phyloP scores from a whole-genome alignment of 2,888 invertebrate genomes.

The Acanthosoma haemorrhoidale region DNA sequence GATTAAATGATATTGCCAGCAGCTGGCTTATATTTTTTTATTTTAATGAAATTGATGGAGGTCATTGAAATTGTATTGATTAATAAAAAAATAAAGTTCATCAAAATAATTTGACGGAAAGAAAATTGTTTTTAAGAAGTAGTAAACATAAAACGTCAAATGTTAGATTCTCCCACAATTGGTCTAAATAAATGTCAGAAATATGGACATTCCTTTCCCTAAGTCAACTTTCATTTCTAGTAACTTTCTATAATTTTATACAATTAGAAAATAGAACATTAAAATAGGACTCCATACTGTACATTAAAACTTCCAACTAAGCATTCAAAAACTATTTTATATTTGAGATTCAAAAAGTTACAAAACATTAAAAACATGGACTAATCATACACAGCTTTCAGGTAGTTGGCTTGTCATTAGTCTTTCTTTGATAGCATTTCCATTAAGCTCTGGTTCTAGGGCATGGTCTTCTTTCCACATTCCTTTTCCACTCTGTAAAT shows the following conservation, averaged over 20 bases:
- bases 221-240: neutral
- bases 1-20: too few relatives aligned
- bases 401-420: conserved; percentile 81
- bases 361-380: conserved; percentile 25
- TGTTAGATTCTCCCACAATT: too few relatives aligned
- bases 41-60: too few relatives aligned
- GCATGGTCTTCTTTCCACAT: conserved; percentile 36
- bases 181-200: too few relatives aligned
- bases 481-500: conserved; percentile 26
- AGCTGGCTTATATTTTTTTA: too few relatives aligned
- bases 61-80: too few relatives aligned
- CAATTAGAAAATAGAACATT: conserved; percentile 13
- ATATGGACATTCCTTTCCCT: neutral
- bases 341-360: neutral
- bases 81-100: too few relatives aligned
- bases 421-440: conserved; percentile 80
- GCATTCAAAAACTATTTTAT: conserved; percentile 19
- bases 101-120: too few relatives aligned
- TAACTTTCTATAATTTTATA: neutral
- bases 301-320: conserved; percentile 16
- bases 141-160: too few relatives aligned
- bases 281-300: conserved; percentile 6
- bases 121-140: too few relatives aligned
- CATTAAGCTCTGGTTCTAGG: conserved; percentile 56
- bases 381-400: conserved; percentile 74